phyloP scores from a whole-genome alignment of 2,888 invertebrate genomes.

The Encarsia formosa region DNA sequence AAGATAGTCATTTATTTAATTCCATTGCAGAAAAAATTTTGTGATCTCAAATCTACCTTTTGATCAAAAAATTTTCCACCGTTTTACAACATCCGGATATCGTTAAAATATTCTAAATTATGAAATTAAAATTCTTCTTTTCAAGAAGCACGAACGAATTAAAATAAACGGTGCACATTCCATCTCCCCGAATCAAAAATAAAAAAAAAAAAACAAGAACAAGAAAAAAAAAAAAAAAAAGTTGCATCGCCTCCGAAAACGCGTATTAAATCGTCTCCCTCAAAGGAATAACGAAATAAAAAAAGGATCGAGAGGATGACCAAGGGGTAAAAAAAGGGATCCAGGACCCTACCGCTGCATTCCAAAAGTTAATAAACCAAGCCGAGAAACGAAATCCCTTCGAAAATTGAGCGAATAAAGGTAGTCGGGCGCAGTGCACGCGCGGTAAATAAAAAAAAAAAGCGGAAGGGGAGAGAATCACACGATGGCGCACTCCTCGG shows the following conservation, averaged over 20 bases:
- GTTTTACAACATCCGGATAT: neutral
- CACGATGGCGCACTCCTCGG: constrained; percentile 29
- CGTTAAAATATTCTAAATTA: neutral
- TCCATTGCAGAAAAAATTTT: too few relatives aligned
- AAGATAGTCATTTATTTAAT: too few relatives aligned
- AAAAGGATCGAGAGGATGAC: too few relatives aligned
- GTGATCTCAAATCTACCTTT: too few relatives aligned
- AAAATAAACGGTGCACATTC: too few relatives aligned
- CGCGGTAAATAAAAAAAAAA: constrained; percentile 1
- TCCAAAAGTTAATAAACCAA: constrained; percentile 26
- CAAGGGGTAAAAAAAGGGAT: too few relatives aligned
- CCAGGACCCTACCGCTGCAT: constrained; percentile 6
- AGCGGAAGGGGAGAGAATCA: constrained; percentile 1
- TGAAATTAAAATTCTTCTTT: neutral
- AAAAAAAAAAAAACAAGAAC: constrained; percentile 20
- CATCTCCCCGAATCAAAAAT: constrained; percentile 22
- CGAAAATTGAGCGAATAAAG: constrained; percentile 24
- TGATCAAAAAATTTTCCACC: too few relatives aligned
- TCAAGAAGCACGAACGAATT: too few relatives aligned
- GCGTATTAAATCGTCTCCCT: too few relatives aligned
- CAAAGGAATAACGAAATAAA: too few relatives aligned
- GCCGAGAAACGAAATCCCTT: constrained; percentile 18
- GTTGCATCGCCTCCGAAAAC: too few relatives aligned
- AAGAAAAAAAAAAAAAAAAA: constrained; percentile 19
- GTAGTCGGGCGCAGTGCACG: neutral